Conservation (phyloP, 2,888 invertebrate species). For the Parthenolecanium corni region DNA sequence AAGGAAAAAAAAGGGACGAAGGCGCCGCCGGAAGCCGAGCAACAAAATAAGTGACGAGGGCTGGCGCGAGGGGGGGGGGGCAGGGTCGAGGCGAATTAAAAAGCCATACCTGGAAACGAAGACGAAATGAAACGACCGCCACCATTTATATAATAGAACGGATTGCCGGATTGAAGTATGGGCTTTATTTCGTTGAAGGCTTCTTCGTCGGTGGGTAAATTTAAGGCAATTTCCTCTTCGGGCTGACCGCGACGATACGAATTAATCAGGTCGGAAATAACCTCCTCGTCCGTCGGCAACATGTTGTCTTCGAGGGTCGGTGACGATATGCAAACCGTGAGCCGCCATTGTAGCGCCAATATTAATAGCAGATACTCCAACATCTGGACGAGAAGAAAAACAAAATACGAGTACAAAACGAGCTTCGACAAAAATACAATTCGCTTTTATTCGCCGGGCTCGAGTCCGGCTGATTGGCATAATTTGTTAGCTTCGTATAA, state of each 20-base stretch:
- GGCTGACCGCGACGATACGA: conserved; percentile 31
- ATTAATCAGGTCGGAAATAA: conserved; percentile 29
- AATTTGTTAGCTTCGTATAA: too few relatives aligned
- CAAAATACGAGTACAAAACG: neutral
- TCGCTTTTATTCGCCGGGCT: too few relatives aligned
- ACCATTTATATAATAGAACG: conserved; percentile 31
- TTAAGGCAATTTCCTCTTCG: conserved; percentile 32
- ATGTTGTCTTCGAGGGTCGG: conserved; percentile 32
- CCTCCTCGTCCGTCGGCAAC: conserved; percentile 33
- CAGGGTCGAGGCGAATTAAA: too few relatives aligned
- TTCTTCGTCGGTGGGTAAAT: conserved; percentile 33
- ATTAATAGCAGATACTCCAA: conserved; percentile 8
- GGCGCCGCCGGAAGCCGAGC: too few relatives aligned
- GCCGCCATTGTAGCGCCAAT: conserved; percentile 18
- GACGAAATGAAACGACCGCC: conserved; percentile 35
- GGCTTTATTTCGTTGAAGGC: conserved; percentile 33
- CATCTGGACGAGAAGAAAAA: conserved; percentile 8
- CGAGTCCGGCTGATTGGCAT: too few relatives aligned
- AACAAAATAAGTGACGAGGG: too few relatives aligned
- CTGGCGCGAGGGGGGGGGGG: too few relatives aligned
- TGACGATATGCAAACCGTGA: conserved; percentile 19
- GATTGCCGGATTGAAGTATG: conserved; percentile 25
- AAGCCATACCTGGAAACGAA: conserved; percentile 34
- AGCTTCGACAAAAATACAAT: too few relatives aligned
- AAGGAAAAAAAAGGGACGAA: too few relatives aligned